Evolutionary conservation across 2,113 vertebrate species (phyloP).

Genomic region (Madoqua kirkii): DNA sequence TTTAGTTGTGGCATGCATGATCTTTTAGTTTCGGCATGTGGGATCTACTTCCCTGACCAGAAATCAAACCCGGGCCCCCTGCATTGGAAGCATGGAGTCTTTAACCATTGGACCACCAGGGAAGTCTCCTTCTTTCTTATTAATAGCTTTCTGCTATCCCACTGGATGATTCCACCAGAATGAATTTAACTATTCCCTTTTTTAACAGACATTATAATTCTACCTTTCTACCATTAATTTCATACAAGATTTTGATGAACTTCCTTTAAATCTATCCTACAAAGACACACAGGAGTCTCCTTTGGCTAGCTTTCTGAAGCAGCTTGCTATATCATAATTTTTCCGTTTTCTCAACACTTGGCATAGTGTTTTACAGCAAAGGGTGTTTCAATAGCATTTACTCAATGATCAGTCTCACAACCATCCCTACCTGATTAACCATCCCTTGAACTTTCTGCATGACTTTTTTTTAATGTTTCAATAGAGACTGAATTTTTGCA

Average conservation of each 20-base stretch:
- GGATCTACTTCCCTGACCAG: neutral
- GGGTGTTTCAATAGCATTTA: neutral
- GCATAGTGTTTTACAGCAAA: neutral
- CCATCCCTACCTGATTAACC: neutral
- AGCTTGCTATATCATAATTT: neutral
- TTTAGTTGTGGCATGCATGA: neutral
- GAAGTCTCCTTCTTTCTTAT: neutral
- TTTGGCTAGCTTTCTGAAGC: neutral
- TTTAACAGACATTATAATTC: neutral
- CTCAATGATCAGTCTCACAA: neutral
- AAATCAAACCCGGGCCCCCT: neutral
- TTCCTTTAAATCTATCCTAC: neutral
- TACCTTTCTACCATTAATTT: neutral
- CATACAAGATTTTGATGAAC: neutral
- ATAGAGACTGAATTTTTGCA: slow-evolving; percentile 1
- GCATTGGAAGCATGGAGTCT: neutral
- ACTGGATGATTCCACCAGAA: neutral
- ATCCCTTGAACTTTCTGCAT: neutral
- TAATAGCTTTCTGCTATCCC: neutral
- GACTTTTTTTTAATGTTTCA: neutral
- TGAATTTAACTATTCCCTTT: neutral
- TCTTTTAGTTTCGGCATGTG: neutral
- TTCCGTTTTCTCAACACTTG: neutral
- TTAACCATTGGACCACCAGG: neutral
- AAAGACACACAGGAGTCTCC: neutral